A percentile compares a stretch with the other conserved stretches of the same genome.
phyloP scores from a whole-genome alignment of 1,140 invertebrate species.

The Carposina sasakii region DNA sequence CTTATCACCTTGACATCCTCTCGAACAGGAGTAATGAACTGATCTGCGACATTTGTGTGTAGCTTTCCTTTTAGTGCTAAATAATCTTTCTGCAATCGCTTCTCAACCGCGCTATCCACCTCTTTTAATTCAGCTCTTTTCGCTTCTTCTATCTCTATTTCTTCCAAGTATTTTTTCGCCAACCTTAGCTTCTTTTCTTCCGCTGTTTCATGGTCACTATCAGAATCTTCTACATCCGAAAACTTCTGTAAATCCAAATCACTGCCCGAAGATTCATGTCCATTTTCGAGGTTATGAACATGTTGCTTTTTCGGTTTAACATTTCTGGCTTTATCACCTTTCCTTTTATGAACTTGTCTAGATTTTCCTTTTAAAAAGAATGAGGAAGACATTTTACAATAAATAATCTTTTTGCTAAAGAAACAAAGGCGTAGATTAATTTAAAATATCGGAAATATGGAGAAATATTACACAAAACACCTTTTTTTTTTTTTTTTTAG shows the following conservation, averaged over 20 bases:
- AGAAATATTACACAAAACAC: no score
- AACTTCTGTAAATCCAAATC: constrained; percentile 69
- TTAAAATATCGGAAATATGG: no score
- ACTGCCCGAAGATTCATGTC: constrained; percentile 66
- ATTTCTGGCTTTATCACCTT: constrained; percentile 55
- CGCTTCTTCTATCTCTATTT: constrained; percentile 88
- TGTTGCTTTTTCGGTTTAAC: constrained; percentile 52
- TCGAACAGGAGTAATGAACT: constrained; percentile 71
- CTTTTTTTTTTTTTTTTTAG: no score
- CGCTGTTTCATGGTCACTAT: constrained; percentile 85
- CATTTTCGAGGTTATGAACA: constrained; percentile 72
- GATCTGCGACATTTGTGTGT: constrained; percentile 81
- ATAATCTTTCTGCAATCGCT: constrained; percentile 86
- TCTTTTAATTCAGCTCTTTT: constrained; percentile 79
- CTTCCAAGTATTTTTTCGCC: constrained; percentile 90
- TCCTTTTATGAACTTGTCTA: constrained; percentile 71
- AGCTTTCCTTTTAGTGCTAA: constrained; percentile 89
- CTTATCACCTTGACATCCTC: constrained; percentile 72
- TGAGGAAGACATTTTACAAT: constrained; percentile 63
- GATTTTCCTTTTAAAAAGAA: constrained; percentile 77
- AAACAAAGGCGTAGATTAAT: no score
- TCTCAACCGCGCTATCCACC: constrained; percentile 78
- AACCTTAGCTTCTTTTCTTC: constrained; percentile 92
- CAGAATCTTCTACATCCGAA: constrained; percentile 73
- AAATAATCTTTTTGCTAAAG: background rate